phyloP scores from a whole-genome alignment of 30 jellyfish, hydroid and myxozoan genomes.

The Aurelia aurita region DNA sequence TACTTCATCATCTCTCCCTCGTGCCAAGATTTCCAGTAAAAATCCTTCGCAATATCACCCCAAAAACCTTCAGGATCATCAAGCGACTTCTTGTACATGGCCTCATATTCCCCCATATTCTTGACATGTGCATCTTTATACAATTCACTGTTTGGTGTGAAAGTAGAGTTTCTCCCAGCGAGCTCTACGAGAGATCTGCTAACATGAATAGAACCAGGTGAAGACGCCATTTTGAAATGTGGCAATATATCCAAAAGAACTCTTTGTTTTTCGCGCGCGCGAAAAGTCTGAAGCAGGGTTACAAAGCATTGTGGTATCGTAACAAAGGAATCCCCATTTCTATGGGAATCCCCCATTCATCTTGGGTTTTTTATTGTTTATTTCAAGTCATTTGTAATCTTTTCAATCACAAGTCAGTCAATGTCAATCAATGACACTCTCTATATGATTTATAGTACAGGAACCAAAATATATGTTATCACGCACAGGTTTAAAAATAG shows the following conservation, averaged over 20 bases:
- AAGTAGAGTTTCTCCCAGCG: slow-evolving; percentile 73
- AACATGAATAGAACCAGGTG: slow-evolving; percentile 45
- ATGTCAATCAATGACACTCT: too few species aligned
- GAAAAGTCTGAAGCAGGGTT: neutral
- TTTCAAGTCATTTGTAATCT: too few species aligned
- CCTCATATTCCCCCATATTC: slow-evolving; percentile 73
- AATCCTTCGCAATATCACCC: slow-evolving; percentile 91
- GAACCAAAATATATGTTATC: too few species aligned
- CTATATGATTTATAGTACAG: too few species aligned
- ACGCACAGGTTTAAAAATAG: too few species aligned
- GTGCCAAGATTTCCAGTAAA: slow-evolving; percentile 88
- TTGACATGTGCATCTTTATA: slow-evolving; percentile 80
- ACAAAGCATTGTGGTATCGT: too few species aligned
- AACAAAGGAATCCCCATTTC: too few species aligned
- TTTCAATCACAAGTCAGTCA: too few species aligned
- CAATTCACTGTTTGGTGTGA: slow-evolving; percentile 41
- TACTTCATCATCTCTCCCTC: slow-evolving; percentile 86
- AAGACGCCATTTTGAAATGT: slow-evolving; percentile 51
- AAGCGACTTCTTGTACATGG: slow-evolving; percentile 78
- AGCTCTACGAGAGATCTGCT: slow-evolving; percentile 83
- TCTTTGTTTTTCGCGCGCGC: slow-evolving; percentile 55
- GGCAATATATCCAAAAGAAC: neutral
- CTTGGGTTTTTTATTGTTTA: too few species aligned
- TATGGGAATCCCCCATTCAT: too few species aligned
- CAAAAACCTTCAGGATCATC: slow-evolving; percentile 92